Conservation (phyloP, 2,888 invertebrate genomes). For the Hoplodrina blanda region DNA sequence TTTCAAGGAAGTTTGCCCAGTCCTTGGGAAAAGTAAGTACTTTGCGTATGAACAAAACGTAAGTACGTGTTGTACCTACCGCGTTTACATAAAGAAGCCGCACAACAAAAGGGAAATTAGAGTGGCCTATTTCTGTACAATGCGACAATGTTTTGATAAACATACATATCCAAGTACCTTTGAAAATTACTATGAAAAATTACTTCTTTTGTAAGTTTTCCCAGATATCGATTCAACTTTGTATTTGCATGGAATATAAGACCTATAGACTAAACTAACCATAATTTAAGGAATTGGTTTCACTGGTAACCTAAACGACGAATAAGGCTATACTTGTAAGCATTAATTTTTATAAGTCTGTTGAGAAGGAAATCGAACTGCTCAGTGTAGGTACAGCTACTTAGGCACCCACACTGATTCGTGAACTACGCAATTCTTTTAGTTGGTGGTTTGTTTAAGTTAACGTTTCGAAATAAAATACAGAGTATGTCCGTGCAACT, state of each 20-base stretch:
- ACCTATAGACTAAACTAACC: slow-evolving; percentile 22
- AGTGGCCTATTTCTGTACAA: slow-evolving; percentile 71
- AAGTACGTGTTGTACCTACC: slow-evolving; percentile 52
- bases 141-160: slow-evolving; percentile 49
- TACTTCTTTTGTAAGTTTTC: slow-evolving; percentile 14
- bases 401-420: slow-evolving; percentile 14
- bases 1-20: slow-evolving; percentile 75
- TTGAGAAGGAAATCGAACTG: slow-evolving; percentile 10
- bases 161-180: slow-evolving; percentile 31
- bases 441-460: slow-evolving; percentile 17
- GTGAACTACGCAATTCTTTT: slow-evolving; percentile 1
- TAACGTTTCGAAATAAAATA: slow-evolving; percentile 8
- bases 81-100: slow-evolving; percentile 71
- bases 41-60: slow-evolving; percentile 63
- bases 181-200: slow-evolving; percentile 28
- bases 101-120: slow-evolving; percentile 64
- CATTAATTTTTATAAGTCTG: slow-evolving; percentile 4
- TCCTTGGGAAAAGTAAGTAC: slow-evolving; percentile 74
- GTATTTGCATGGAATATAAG: slow-evolving; percentile 4
- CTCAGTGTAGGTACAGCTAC: slow-evolving; percentile 1
- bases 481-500: slow-evolving; percentile 1
- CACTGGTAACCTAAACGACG: slow-evolving; percentile 4
- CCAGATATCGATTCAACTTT: slow-evolving; percentile 20
- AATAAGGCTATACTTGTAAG: slow-evolving; percentile 1
- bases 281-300: slow-evolving; percentile 19